Base-by-base conservation (phyloP, 2,888 invertebrate genomes). In the Trisateles emortualis region DNA sequence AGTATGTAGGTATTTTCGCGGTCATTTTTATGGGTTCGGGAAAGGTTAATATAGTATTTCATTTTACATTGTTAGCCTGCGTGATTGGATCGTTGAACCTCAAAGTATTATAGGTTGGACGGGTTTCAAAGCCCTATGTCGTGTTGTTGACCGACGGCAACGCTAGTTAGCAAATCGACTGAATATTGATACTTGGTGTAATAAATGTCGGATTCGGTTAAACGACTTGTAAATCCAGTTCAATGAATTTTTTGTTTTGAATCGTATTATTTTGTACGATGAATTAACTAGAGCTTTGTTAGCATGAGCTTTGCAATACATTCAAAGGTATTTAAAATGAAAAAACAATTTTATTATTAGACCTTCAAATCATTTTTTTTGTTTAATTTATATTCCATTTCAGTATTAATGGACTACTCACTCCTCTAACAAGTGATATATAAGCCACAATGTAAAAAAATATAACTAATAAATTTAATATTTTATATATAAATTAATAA, bases 61-160 rank as follows among this genome's bases (percentile, higher is more conserved):
- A 78, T 80, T 82, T 13, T 78, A 75, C 79, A 73, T 72, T 79
- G 75, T 78, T 75, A 79, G 76, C 84, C 79, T 81, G 86, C 87
- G 86, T 71, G 72, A 81, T 81, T 76, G 69, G 72, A 61, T 53
- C 70, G 66, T 71, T 71, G 68, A 71, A 66, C 70, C 43, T 52
- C 40, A 65, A 69, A 68, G 52, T 63, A 65, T n/a, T n/a, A n/a
- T 62, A 49, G 52, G 48, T 63, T 59, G 46, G 51, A 56, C 45
- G 52, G 46, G 51, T 64, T 65, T 64, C 49, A 64, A 52, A 58
- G 64, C 68, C 70, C 68, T 47, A n/a, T n/a, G n/a, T 33, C 26
- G 48, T 48, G 53, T 60, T 68, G 53, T 68, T 64, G 69, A 62
- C 68, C 68, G 58, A 32, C 44, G 43, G 63, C 67, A 54, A 35